Base-by-base conservation (phyloP, 2,113 vertebrate genomes). In the Cyanoramphus novaezelandiae region DNA sequence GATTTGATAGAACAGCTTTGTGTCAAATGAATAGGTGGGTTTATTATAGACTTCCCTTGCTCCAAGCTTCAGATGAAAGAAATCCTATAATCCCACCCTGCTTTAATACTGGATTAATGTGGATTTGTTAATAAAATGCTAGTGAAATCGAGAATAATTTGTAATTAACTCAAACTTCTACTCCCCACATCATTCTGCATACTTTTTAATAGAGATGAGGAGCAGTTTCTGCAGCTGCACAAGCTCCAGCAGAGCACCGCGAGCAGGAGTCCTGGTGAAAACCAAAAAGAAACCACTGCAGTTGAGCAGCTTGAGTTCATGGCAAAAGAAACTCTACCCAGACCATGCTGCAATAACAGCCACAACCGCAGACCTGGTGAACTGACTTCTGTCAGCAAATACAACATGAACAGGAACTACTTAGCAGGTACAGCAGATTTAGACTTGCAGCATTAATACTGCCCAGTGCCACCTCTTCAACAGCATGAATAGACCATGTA, bases 81-180 rank as follows among this genome's bases (percentile, higher is more conserved):
- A 98, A 98, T 98, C 97, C 97, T 97, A 97, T 98, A 98, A 98
- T 98, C 97, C 96, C 96, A 2, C 97, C 97, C 91, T 87, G 86
- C 96, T 97, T 97, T 98, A 98, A 98, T 98, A 97, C 97, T 98
- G 98, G 98, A 98, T 98, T 98, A 98, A 97, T 97, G 96, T 97
- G 98, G 97, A 98, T 98, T 97, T 98, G 97, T 98, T 98, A 98
- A 98, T 97, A 98, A 98, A 98, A 98, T 98, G 97, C 96, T 97
- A 86, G 97, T 97, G 97, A 98, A 98, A 97, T 98, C 31, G 95
- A 98, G 98, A 98, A 97, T 97, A 97, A 97, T 97, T 97, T 98
- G 97, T 97, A 98, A 98, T 98, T 98, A 98, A 97, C 98, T 98
- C 96, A 92, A 97, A 97, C 88, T 95, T 96, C 89, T 96, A 88